Percentiles rank a stretch among this genome's conserved stretches.
Conservation (phyloP, 92 coral and sea anemone species). For the Paramuricea clavata region DNA sequence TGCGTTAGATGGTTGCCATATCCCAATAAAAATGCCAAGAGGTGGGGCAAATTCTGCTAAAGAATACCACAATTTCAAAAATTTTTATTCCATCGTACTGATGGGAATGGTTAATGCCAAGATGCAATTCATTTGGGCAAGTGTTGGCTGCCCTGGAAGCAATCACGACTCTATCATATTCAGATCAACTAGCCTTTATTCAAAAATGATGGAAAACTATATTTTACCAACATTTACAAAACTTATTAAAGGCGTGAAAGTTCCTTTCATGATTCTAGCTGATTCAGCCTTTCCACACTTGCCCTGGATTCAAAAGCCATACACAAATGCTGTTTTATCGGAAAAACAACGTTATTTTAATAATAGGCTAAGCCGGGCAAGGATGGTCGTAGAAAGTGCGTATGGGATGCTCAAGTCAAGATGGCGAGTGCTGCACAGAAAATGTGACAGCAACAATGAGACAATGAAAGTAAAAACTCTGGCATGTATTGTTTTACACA, state of each 20-base stretch:
- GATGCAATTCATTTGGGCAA: conserved; percentile 56
- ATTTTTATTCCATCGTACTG: conserved; percentile 62
- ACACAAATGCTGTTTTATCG: conserved; percentile 19
- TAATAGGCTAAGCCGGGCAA: conserved; percentile 12
- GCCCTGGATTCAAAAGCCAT: conserved; percentile 37
- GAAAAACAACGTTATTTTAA: conserved; percentile 8
- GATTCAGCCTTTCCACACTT: conserved; percentile 46
- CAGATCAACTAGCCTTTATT: conserved; percentile 2
- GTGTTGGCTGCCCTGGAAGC: conserved; percentile 63
- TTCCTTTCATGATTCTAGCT: conserved; percentile 31
- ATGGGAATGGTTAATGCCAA: conserved; percentile 73
- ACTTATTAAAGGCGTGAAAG: conserved; percentile 4
- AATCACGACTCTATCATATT: conserved; percentile 29
- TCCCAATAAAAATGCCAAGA: conserved; percentile 56
- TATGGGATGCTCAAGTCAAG: conserved; percentile 28
- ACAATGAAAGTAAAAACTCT: conserved; percentile 21
- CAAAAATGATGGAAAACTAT: conserved; percentile 20
- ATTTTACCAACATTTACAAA: conserved; percentile 19
- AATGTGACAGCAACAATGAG: conserved; percentile 26
- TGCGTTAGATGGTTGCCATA: conserved; percentile 52
- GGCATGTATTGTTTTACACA: conserved; percentile 23
- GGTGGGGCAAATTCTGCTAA: conserved; percentile 66
- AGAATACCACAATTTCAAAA: conserved; percentile 71
- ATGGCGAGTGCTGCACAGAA: conserved; percentile 35
- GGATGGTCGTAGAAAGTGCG: conserved; percentile 33